Evolutionary conservation across 2,888 invertebrate genomes (phyloP).

Genomic region (Drosophila eohydei): DNA sequence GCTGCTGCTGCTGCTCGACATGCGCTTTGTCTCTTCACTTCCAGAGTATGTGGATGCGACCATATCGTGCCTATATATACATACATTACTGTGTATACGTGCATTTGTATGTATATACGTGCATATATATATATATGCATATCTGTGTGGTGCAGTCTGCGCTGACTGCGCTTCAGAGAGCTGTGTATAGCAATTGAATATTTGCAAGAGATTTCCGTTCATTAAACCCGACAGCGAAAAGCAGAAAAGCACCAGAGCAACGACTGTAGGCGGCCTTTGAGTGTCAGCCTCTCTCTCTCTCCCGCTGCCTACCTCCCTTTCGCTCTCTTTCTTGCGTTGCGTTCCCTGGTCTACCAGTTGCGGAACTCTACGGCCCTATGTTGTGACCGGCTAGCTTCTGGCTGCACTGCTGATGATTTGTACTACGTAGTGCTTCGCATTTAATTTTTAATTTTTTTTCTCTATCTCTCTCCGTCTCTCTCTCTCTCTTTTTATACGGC

Average conservation of each 20-base stretch:
- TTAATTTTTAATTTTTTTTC: conserved; percentile 36
- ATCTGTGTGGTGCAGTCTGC: conserved; percentile 49
- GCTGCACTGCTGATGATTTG: conserved; percentile 43
- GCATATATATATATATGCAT: conserved; percentile 9
- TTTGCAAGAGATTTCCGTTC: conserved; percentile 83
- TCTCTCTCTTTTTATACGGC: conserved; percentile 22
- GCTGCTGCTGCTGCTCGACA: conserved; percentile 53
- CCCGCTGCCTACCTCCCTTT: not conserved
- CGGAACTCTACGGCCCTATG: conserved; percentile 19
- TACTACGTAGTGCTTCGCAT: conserved; percentile 48
- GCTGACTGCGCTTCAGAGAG: conserved; percentile 66
- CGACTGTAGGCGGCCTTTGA: conserved; percentile 73
- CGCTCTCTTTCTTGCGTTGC: not conserved
- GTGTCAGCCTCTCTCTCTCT: conserved; percentile 28
- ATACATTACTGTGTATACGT: conserved; percentile 7
- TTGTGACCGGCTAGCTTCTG: conserved; percentile 33
- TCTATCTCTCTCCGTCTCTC: not conserved
- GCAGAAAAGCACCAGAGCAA: conserved; percentile 62
- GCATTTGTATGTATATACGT: conserved; percentile 12
- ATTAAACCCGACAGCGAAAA: conserved; percentile 82
- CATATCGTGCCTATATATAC: conserved; percentile 45
- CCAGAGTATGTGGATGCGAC: conserved; percentile 43
- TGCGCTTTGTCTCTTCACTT: conserved; percentile 78
- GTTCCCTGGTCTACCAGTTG: conserved; percentile 17
- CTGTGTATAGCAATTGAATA: conserved; percentile 77